These are phyloP conservation scores for Cylindroiulus punctatus DNA, from an alignment of 2,888 invertebrate species.

Conservation along the genomic window DNA sequence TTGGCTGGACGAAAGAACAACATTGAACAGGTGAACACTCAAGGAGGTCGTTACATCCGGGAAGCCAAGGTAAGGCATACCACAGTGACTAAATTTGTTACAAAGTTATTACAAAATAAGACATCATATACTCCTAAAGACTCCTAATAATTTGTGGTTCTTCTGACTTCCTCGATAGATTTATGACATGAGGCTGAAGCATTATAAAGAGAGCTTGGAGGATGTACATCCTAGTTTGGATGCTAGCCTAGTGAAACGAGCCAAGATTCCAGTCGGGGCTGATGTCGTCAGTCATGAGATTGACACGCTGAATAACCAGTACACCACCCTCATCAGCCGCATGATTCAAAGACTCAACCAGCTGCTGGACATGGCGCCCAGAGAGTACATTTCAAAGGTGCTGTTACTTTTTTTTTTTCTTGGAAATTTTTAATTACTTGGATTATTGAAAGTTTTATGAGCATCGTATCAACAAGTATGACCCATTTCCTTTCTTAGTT, in stretches of 20 bases:
- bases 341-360: slow-evolving; percentile 72
- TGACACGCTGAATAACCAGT: slow-evolving; percentile 82
- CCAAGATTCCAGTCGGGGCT: slow-evolving; percentile 70
- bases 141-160: no score
- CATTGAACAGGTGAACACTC: slow-evolving; percentile 94
- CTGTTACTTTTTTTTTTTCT: slow-evolving; percentile 8
- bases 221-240: slow-evolving; percentile 85
- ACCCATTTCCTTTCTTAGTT: no score
- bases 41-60: slow-evolving; percentile 93
- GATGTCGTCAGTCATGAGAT: slow-evolving; percentile 80
- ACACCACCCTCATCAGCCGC: slow-evolving; percentile 71
- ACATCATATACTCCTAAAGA: no score
- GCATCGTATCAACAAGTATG: no score
- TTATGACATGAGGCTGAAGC: slow-evolving; percentile 84
- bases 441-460: neutral
- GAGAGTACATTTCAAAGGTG: slow-evolving; percentile 69
- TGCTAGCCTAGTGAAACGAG: slow-evolving; percentile 67
- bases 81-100: no score
- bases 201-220: slow-evolving; percentile 82
- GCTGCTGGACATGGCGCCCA: slow-evolving; percentile 64
- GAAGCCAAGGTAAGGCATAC: slow-evolving; percentile 98
- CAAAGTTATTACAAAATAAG: no score
- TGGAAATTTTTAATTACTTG: neutral
- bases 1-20: slow-evolving; percentile 92
- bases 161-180: slow-evolving; percentile 74